Conservation (phyloP, 2,113 vertebrate species). For the Bubo blakistoni region DNA sequence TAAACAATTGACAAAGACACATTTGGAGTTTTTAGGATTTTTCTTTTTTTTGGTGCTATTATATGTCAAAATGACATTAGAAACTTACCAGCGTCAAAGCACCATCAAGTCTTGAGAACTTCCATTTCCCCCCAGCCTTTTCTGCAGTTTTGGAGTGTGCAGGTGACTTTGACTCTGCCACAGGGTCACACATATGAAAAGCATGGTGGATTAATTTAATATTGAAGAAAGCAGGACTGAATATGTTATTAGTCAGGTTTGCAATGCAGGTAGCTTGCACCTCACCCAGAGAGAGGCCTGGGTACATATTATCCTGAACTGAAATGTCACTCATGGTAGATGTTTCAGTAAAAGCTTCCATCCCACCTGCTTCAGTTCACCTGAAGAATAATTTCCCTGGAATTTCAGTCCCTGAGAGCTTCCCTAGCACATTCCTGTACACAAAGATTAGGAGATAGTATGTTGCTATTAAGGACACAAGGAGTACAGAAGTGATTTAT, state of each 20-base stretch:
- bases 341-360: not conserved
- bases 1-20: not conserved
- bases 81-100: not conserved
- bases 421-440: not conserved
- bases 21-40: not conserved
- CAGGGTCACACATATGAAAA: not conserved
- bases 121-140: not conserved
- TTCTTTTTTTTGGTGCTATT: not conserved
- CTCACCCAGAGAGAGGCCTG: not conserved
- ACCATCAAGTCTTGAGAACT: not conserved
- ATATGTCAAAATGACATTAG: not conserved
- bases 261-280: not conserved
- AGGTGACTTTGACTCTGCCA: not conserved
- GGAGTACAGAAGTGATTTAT: not conserved
- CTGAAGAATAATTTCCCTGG: not conserved
- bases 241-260: not conserved
- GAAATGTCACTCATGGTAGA: fast-evolving
- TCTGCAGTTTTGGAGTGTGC: not conserved
- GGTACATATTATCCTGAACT: not conserved
- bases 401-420: not conserved
- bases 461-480: not conserved
- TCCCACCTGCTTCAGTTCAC: not conserved
- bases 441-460: not conserved
- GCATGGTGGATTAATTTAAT: not conserved
- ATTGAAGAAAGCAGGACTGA: not conserved